These are phyloP conservation scores for Sphaeramia orbicularis DNA, from an alignment of 2,797 vertebrate species.

Conservation along the genomic window DNA sequence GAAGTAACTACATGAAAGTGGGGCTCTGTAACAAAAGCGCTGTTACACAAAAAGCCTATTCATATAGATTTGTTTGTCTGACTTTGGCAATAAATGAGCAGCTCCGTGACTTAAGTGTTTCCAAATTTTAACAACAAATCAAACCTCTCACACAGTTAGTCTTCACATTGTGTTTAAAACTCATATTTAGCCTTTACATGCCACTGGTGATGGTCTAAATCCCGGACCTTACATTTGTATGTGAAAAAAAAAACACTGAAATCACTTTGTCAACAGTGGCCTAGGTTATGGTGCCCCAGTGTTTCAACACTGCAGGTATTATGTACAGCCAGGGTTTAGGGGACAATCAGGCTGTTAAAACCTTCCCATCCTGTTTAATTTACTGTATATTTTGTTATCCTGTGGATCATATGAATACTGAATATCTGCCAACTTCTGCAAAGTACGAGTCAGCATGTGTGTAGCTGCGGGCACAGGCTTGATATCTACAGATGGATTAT, in stretches of 20 bases:
- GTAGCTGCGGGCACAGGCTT: constrained; percentile 44
- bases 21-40: constrained; percentile 29
- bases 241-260: constrained; percentile 4
- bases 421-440: constrained; percentile 47
- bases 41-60: constrained; percentile 45
- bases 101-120: constrained; percentile 44
- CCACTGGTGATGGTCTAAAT: neutral
- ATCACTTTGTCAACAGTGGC: constrained; percentile 21
- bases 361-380: constrained; percentile 38
- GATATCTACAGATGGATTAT: constrained; percentile 43
- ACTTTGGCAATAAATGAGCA: constrained; percentile 28
- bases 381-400: constrained; percentile 14
- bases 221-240: constrained; percentile 27
- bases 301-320: constrained; percentile 32
- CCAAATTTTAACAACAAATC: constrained; percentile 37
- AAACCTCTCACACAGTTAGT: constrained; percentile 11
- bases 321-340: constrained; percentile 2
- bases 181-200: neutral
- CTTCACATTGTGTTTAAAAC: constrained; percentile 1
- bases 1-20: constrained; percentile 12
- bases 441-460: constrained; percentile 17
- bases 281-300: neutral
- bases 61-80: constrained; percentile 37
- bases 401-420: constrained; percentile 43
- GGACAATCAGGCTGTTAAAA: constrained; percentile 26